Evolutionary conservation across 2,113 vertebrate species (phyloP).

Genomic region (Gasterosteus nipponicus): DNA sequence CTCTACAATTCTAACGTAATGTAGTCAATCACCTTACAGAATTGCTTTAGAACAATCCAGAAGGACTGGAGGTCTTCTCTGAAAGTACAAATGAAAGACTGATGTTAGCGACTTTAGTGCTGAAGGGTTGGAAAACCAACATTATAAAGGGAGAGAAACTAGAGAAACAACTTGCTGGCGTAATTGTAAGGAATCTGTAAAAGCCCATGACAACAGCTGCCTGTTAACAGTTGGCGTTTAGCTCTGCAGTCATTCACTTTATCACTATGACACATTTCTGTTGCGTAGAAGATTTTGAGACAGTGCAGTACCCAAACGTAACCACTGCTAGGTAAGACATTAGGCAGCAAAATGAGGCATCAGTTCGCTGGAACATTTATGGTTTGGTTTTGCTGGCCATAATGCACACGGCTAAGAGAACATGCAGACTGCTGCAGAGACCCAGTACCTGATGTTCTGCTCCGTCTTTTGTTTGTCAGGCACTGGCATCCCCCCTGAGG

Average conservation of each 20-base stretch:
- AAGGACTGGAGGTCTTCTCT: neutral
- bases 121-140: too few relatives aligned
- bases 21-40: neutral
- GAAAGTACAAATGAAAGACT: neutral
- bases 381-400: neutral
- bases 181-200: too few relatives aligned
- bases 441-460: neutral
- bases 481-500: slow-evolving; percentile 81
- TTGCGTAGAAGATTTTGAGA: neutral
- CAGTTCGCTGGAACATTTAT: neutral
- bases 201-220: too few relatives aligned
- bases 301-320: neutral
- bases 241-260: neutral
- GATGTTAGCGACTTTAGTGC: neutral
- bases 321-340: neutral
- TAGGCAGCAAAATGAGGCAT: neutral
- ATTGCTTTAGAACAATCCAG: neutral
- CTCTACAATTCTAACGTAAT: neutral
- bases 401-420: neutral
- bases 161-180: too few relatives aligned
- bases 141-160: too few relatives aligned
- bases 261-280: neutral
- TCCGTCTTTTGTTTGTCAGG: slow-evolving; percentile 69
- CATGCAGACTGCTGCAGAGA: neutral
- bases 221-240: too few relatives aligned